Percentiles rank a stretch among this genome's conserved stretches.
Evolutionary conservation across 2,797 vertebrate species (phyloP).

Genomic region (Sebastes cheni): DNA sequence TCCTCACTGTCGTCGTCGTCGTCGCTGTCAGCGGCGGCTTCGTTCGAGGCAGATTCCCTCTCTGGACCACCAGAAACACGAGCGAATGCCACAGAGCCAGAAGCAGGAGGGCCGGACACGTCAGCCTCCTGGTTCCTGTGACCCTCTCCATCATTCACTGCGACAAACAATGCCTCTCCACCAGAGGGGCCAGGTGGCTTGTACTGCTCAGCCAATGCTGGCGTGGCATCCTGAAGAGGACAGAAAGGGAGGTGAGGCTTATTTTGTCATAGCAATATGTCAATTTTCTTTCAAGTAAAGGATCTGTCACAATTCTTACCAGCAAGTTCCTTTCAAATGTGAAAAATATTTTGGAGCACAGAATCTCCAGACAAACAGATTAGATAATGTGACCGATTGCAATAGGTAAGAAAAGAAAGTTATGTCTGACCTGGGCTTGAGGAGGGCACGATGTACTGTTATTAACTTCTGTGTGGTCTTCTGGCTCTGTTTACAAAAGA

Average conservation of each 20-base stretch:
- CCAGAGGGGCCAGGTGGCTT: constrained; percentile 71
- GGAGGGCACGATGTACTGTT: constrained; percentile 75
- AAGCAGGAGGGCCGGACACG: constrained; percentile 69
- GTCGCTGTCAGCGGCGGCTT: constrained; percentile 74
- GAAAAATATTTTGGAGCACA: neutral
- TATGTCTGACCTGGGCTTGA: constrained; percentile 74
- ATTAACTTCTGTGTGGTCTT: constrained; percentile 78
- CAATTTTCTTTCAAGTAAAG: neutral
- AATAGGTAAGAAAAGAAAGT: neutral
- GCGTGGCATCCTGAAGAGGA: constrained; percentile 72
- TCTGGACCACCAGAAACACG: constrained; percentile 59
- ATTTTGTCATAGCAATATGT: neutral
- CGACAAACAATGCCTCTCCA: constrained; percentile 63
- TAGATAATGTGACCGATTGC: neutral
- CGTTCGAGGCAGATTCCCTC: constrained; percentile 67
- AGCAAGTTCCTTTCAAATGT: neutral
- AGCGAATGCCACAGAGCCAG: constrained; percentile 66
- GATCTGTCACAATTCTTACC: neutral
- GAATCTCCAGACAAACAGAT: neutral
- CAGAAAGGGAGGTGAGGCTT: constrained; percentile 16
- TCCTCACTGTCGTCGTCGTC: constrained; percentile 81
- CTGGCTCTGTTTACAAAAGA: constrained; percentile 72
- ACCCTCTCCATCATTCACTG: constrained; percentile 57
- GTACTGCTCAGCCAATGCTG: constrained; percentile 68
- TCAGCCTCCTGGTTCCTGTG: constrained; percentile 73